Conservation (phyloP, 2,888 invertebrate species). For the Drosophila anceps region DNA sequence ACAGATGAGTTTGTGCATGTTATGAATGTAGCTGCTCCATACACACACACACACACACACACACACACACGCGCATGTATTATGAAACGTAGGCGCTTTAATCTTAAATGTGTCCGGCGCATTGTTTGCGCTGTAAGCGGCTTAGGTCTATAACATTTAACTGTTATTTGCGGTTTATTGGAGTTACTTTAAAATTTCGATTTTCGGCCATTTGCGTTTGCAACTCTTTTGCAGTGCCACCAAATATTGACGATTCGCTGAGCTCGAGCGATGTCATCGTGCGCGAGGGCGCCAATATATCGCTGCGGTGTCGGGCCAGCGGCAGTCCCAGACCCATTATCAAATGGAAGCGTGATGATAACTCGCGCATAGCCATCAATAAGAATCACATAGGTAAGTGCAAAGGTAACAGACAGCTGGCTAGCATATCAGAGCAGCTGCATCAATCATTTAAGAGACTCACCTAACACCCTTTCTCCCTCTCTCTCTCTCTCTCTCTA, state of each 20-base stretch:
- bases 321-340: constrained; percentile 95
- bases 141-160: constrained; percentile 47
- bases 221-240: constrained; percentile 89
- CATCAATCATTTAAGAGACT: constrained; percentile 76
- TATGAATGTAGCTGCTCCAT: background rate
- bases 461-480: background rate
- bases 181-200: background rate
- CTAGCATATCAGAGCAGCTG: constrained; percentile 16
- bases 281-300: constrained; percentile 95
- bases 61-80: constrained; percentile 12
- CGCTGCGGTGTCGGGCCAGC: constrained; percentile 94
- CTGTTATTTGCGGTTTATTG: constrained; percentile 7
- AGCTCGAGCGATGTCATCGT: constrained; percentile 96
- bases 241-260: constrained; percentile 95
- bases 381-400: constrained; percentile 91
- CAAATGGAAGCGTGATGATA: constrained; percentile 96
- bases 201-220: background rate
- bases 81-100: constrained; percentile 29
- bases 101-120: constrained; percentile 47
- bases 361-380: constrained; percentile 94
- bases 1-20: constrained; percentile 21
- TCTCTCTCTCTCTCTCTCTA: background rate
- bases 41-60: constrained; percentile 12
- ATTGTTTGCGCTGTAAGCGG: constrained; percentile 46
- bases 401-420: constrained; percentile 25